Base-by-base conservation (phyloP, 2,113 vertebrate genomes). In the Probosciger aterrimus region DNA sequence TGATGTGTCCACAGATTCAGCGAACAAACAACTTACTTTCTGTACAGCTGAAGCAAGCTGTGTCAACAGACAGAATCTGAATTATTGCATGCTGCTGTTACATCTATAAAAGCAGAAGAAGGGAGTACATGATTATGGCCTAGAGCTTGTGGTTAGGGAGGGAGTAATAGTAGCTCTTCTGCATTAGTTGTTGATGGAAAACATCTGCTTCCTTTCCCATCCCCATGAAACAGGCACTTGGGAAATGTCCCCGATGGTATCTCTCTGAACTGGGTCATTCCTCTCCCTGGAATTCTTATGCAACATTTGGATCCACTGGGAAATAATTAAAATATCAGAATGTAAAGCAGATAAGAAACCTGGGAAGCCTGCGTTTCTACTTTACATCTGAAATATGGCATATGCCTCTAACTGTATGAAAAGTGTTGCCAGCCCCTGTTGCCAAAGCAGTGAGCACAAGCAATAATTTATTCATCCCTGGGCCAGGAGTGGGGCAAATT, bases 31-130 rank as follows among this genome's bases (percentile, higher is more conserved):
- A 75, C 96, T 97, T 97, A 90, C 95, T 94, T 39, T 96, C 94
- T 90, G 94, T 97, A 97, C 97, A 98, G 97, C 97, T 98, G 96
- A 98, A 97, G 75, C 95, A 98, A 98, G 97, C 97, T 98, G 97
- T 97, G 97, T 97, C 97, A 98, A 98, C 97, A 97, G 93, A 91
- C 90, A 93, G 97, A 93, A 81, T 97, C 96, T 98, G 95, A 97
- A 96, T 97, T 97, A 98, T 98, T 97, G 74, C 95, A 96, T 70
- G 95, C 93, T 96, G 93, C 96, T 94, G 70, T 91, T 86, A 46
- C 55, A 90, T 95, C 96, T 95, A 17, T 93, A 96, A 97, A 97
- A 97, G 96, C 93, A 94, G 92, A 94, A 97, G 91, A 97, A 92
- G 93, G 96, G 97, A 98, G 97, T 95, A 75, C 93, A 94, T 92